phyloP scores from a whole-genome alignment of 2,113 vertebrate genomes.

The Probosciger aterrimus region DNA sequence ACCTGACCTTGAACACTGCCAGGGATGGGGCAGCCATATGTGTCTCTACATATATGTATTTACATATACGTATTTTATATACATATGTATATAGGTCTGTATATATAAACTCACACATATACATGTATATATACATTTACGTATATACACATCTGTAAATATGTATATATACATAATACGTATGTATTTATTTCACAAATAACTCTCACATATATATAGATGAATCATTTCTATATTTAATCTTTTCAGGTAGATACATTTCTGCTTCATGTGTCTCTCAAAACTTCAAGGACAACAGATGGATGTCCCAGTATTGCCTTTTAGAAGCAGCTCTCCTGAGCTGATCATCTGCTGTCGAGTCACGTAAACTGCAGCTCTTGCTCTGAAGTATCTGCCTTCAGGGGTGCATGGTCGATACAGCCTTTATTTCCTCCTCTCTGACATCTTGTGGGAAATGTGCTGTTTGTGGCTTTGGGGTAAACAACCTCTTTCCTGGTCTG shows the following conservation, averaged over 20 bases:
- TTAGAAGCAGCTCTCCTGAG: not conserved
- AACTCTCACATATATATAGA: not conserved
- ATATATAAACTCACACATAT: not conserved
- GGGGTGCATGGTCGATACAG: not conserved
- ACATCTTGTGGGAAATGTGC: not conserved
- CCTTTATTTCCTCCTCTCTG: not conserved
- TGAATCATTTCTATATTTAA: accelerated
- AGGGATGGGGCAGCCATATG: not conserved
- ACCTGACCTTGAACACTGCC: not conserved
- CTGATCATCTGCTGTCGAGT: not conserved
- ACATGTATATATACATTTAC: not conserved
- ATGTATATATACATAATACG: not conserved
- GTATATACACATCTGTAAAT: not conserved
- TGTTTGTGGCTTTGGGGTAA: not conserved
- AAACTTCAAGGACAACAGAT: not conserved
- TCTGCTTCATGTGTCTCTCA: not conserved
- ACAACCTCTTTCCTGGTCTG: not conserved
- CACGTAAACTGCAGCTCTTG: not conserved
- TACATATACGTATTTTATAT: not conserved
- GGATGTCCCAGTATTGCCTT: not conserved
- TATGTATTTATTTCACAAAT: not conserved
- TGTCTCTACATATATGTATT: not conserved
- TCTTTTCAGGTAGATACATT: not conserved
- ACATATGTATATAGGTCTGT: not conserved
- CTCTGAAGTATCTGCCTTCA: not conserved